These are phyloP conservation scores for Microctenopoma stevenorrisi DNA, from an alignment of 2,797 vertebrate genomes.

Conservation along the genomic window DNA sequence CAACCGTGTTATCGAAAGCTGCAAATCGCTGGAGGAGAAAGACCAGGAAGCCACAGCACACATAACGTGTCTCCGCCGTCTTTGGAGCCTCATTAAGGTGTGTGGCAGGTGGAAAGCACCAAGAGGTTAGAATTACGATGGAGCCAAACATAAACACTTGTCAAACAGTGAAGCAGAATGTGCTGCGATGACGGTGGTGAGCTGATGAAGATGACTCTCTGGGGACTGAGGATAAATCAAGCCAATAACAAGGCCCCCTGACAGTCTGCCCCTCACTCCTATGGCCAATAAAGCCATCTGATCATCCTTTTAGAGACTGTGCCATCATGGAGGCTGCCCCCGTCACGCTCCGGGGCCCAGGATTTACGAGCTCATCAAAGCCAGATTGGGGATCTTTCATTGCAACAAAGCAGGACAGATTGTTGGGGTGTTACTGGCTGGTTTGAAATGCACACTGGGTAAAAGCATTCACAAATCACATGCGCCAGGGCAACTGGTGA, in stretches of 20 bases:
- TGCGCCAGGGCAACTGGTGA: constrained; percentile 7
- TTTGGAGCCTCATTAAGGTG: constrained; percentile 59
- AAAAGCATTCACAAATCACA: constrained; percentile 56
- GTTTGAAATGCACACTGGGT: constrained; percentile 48
- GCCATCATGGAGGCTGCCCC: constrained; percentile 55
- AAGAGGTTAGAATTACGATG: constrained; percentile 25
- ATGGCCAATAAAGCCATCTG: constrained; percentile 77
- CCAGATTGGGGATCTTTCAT: constrained; percentile 70
- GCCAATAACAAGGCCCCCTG: constrained; percentile 73
- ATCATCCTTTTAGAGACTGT: constrained; percentile 77
- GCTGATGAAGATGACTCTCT: constrained; percentile 71
- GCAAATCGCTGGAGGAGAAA: constrained; percentile 42
- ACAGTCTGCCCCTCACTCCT: constrained; percentile 51
- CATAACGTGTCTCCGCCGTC: constrained; percentile 36
- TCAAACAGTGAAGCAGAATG: constrained; percentile 52
- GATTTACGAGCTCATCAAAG: constrained; percentile 82
- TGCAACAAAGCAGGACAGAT: constrained; percentile 70
- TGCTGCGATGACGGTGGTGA: constrained; percentile 29
- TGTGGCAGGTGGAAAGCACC: constrained; percentile 51
- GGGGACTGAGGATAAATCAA: constrained; percentile 79
- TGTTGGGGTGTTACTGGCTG: constrained; percentile 46
- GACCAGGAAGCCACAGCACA: constrained; percentile 31
- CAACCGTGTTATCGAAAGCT: constrained; percentile 55
- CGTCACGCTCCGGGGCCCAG: constrained; percentile 29
- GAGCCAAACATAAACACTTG: constrained; percentile 27